Conservation (phyloP, 2,888 invertebrate genomes). For the Himalopsyche anomala region DNA sequence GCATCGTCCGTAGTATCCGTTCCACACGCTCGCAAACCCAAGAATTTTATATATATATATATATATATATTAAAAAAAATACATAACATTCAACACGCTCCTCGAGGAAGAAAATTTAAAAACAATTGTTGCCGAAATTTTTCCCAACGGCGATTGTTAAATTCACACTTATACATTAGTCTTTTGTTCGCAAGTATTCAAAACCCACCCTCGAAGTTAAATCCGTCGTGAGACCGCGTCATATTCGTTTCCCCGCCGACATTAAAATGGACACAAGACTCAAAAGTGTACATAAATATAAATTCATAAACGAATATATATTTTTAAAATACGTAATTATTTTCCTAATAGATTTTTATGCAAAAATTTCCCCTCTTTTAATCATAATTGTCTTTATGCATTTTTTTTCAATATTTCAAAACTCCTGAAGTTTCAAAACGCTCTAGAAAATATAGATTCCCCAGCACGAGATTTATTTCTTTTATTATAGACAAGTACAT, state of each 20-base stretch:
- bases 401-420: slow-evolving; percentile 22
- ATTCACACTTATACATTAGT: slow-evolving; percentile 23
- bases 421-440: slow-evolving; percentile 42
- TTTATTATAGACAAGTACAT: slow-evolving; percentile 49
- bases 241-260: slow-evolving; percentile 44
- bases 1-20: slow-evolving; percentile 37
- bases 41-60: background rate
- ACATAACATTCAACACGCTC: slow-evolving; percentile 28
- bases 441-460: slow-evolving; percentile 62
- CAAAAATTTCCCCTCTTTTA: slow-evolving; percentile 46
- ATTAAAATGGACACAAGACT: slow-evolving; percentile 63
- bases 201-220: slow-evolving; percentile 1
- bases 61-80: background rate
- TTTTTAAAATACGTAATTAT: slow-evolving; percentile 48
- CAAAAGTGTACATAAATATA: slow-evolving; percentile 39
- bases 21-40: background rate
- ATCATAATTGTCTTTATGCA: slow-evolving; percentile 32
- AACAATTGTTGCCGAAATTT: slow-evolving; percentile 16
- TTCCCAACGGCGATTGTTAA: background rate
- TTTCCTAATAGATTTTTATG: slow-evolving; percentile 48
- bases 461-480: slow-evolving; percentile 34
- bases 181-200: slow-evolving; percentile 36
- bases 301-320: slow-evolving; percentile 43
- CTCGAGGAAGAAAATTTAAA: slow-evolving; percentile 39
- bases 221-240: background rate